Conservation (phyloP, 1,140 invertebrate genomes). For the Octopus sinensis region DNA sequence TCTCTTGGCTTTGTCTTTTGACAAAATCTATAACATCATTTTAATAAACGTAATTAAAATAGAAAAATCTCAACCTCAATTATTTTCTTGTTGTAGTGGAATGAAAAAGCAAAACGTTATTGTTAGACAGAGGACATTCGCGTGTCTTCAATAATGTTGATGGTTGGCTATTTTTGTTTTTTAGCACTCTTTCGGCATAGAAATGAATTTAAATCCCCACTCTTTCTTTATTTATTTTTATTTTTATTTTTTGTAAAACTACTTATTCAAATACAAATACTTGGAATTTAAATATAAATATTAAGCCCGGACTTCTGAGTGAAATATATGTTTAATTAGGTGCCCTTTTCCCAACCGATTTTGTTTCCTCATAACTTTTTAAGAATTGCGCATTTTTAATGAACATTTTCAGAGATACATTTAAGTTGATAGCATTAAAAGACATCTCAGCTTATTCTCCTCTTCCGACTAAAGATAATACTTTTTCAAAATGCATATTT, state of each 20-base stretch:
- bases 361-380: too few relatives aligned
- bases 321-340: too few relatives aligned
- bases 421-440: too few relatives aligned
- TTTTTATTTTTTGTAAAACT: not conserved
- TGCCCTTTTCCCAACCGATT: too few relatives aligned
- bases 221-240: not conserved
- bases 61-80: not conserved
- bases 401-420: too few relatives aligned
- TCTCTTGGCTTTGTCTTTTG: not conserved
- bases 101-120: not conserved
- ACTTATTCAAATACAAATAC: not conserved
- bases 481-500: too few relatives aligned
- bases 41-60: not conserved
- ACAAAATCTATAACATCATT: slow-evolving; percentile 3
- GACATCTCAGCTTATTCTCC: too few relatives aligned
- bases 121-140: not conserved
- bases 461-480: too few relatives aligned
- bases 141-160: slow-evolving; percentile 5
- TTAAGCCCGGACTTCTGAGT: not conserved
- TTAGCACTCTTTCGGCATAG: not conserved
- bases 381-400: too few relatives aligned
- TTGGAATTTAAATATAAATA: slow-evolving; percentile 3
- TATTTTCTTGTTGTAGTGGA: not conserved
- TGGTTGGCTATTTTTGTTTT: slow-evolving; percentile 1
- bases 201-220: not conserved